phyloP scores from a whole-genome alignment of 2,888 invertebrate species.

The Tetragonula carbonaria region DNA sequence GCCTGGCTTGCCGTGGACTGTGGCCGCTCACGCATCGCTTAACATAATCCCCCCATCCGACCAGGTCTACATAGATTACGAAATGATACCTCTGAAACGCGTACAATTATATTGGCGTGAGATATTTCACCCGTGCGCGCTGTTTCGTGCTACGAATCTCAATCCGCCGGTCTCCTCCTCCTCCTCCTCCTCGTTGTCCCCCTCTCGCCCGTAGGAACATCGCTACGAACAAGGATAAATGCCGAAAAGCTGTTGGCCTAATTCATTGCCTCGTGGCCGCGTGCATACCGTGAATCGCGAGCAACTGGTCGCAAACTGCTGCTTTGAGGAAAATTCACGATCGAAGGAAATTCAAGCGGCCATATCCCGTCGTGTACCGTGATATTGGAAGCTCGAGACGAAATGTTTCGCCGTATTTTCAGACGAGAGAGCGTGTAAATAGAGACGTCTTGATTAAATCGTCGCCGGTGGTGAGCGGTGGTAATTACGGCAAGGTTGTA shows the following conservation, averaged over 20 bases:
- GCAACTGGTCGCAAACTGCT: neutral
- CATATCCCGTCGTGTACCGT: neutral
- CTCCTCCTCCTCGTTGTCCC: neutral
- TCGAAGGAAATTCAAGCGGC: too few relatives aligned
- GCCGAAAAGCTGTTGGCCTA: constrained; percentile 27
- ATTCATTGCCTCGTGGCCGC: neutral
- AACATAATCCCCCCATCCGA: constrained; percentile 80
- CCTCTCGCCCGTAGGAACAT: constrained; percentile 1
- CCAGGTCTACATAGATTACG: constrained; percentile 77
- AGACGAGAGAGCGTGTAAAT: constrained; percentile 28
- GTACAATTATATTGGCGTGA: constrained; percentile 71
- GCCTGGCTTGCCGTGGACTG: constrained; percentile 81
- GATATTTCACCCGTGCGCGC: constrained; percentile 61
- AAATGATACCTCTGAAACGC: constrained; percentile 76
- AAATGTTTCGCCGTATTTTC: constrained; percentile 7
- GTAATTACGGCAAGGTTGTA: constrained; percentile 29
- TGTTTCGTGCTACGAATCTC: constrained; percentile 52
- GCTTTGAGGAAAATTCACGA: neutral
- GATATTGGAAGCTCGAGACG: neutral
- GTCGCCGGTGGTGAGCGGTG: neutral
- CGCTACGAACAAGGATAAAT: constrained; percentile 14
- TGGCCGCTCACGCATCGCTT: constrained; percentile 83
- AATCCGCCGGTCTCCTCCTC: neutral
- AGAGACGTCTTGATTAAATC: constrained; percentile 42
- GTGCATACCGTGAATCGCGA: neutral